phyloP scores from a whole-genome alignment of 2,797 vertebrate genomes.

The Girardinus metallicus region DNA sequence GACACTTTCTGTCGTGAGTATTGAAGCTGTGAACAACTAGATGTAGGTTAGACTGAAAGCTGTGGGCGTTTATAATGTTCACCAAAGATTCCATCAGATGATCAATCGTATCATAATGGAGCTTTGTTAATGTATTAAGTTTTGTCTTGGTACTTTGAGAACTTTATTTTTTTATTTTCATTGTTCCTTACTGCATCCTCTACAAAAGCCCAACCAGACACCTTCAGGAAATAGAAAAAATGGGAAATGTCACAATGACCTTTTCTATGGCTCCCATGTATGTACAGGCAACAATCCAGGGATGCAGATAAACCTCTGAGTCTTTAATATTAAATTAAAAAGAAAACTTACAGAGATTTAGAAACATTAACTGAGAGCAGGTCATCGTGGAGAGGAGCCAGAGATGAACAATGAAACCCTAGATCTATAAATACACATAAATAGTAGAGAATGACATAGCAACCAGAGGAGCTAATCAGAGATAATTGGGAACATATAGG shows the following conservation, averaged over 20 bases:
- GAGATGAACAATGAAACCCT: no score
- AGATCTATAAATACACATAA: no score
- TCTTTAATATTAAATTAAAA: no score
- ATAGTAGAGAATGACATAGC: no score
- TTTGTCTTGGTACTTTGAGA: neutral
- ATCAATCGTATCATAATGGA: neutral
- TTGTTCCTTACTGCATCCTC: neutral
- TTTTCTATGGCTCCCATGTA: no score
- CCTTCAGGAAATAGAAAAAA: neutral
- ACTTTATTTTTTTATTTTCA: neutral
- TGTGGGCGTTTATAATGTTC: neutral
- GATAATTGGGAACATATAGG: no score
- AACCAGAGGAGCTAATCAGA: no score
- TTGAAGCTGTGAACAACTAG: neutral
- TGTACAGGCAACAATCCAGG: no score
- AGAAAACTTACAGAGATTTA: no score
- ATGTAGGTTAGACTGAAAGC: neutral
- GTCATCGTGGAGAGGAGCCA: no score
- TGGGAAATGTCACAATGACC: neutral
- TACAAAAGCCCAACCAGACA: neutral
- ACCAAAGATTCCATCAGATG: neutral
- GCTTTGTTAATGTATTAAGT: neutral
- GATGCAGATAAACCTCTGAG: no score
- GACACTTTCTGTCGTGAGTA: slow-evolving; percentile 76
- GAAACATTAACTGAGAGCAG: no score